Evolutionary conservation across 2,797 vertebrate genomes (phyloP).

Genomic region (Neosilurus hyrtlii): DNA sequence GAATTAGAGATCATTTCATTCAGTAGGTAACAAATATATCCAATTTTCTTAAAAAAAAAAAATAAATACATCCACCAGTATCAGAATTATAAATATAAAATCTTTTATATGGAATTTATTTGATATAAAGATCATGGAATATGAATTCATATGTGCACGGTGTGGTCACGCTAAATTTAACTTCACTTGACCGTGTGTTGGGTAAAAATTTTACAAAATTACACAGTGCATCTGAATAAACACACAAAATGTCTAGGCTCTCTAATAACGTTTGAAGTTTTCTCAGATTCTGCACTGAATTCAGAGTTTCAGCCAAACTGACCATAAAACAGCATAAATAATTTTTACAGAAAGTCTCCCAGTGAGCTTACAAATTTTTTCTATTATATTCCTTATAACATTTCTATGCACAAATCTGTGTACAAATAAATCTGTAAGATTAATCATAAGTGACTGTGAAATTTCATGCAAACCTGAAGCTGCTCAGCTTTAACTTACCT

Average conservation of each 20-base stretch:
- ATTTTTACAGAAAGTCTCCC: background rate
- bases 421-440: background rate
- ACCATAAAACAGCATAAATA: background rate
- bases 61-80: slow-evolving; percentile 11
- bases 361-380: background rate
- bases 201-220: too few relatives aligned
- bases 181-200: too few relatives aligned
- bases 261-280: too few relatives aligned
- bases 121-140: too few relatives aligned
- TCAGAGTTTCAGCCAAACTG: too few relatives aligned
- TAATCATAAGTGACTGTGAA: background rate
- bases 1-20: slow-evolving; percentile 55
- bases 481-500: too few relatives aligned
- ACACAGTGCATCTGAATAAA: too few relatives aligned
- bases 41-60: slow-evolving; percentile 28
- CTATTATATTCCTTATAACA: background rate
- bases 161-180: too few relatives aligned
- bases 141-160: too few relatives aligned
- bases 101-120: background rate
- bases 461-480: background rate
- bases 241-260: too few relatives aligned
- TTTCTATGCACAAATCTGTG: background rate
- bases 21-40: slow-evolving; percentile 65
- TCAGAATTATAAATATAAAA: background rate
- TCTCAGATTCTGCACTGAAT: background rate